Percentiles rank a stretch among this genome's conserved stretches.
Conservation (phyloP, 2,888 invertebrate species). For the Pterostichus niger region DNA sequence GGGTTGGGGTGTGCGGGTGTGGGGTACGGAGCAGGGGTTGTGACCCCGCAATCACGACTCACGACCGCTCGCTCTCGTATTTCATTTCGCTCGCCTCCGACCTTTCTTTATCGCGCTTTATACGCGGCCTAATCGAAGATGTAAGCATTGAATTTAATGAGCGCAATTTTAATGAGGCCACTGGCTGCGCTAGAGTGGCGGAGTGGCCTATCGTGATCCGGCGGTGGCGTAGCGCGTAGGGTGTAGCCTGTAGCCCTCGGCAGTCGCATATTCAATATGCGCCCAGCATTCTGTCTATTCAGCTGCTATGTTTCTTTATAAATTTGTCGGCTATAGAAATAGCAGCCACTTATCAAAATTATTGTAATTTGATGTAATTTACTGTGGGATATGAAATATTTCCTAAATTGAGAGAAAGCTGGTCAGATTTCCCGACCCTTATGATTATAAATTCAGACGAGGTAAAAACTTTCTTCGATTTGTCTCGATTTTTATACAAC, state of each 20-base stretch:
- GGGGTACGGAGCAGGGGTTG: neutral
- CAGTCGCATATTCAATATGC: constrained; percentile 40
- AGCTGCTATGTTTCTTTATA: constrained; percentile 34
- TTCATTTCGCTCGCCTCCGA: constrained; percentile 68
- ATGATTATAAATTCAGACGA: constrained; percentile 33
- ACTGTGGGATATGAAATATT: constrained; percentile 51
- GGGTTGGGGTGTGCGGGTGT: too few relatives aligned
- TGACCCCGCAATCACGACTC: constrained; percentile 57
- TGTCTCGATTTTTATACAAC: constrained; percentile 32
- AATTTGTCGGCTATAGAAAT: constrained; percentile 44
- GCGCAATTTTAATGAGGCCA: constrained; percentile 71
- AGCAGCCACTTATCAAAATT: constrained; percentile 50
- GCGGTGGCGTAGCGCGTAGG: neutral
- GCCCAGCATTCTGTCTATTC: constrained; percentile 17
- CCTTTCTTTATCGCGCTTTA: constrained; percentile 69
- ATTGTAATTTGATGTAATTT: constrained; percentile 52
- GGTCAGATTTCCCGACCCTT: constrained; percentile 7
- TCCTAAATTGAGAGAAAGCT: constrained; percentile 39
- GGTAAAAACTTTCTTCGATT: constrained; percentile 14
- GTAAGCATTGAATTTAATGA: constrained; percentile 72
- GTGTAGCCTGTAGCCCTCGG: constrained; percentile 1
- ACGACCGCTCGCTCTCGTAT: constrained; percentile 57
- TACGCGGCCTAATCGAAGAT: constrained; percentile 69
- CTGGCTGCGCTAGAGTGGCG: constrained; percentile 33
- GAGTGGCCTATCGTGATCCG: constrained; percentile 39